These are phyloP conservation scores for Clunio marinus DNA, from an alignment of 2,888 invertebrate genomes.

Conservation along the genomic window DNA sequence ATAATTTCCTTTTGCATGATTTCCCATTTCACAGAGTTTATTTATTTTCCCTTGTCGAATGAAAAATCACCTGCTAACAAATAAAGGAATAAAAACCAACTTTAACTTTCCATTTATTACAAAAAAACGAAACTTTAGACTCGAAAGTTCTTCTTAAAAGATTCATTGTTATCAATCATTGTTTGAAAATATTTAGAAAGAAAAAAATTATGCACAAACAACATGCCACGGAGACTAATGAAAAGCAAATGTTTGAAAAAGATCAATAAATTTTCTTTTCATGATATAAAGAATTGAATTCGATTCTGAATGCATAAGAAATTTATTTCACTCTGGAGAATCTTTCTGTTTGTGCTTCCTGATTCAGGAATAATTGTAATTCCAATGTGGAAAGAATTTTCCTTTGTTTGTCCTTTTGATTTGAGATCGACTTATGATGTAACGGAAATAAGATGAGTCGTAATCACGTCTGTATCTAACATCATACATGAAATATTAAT, in stretches of 20 bases:
- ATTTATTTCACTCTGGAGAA: constrained; percentile 13
- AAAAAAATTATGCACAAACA: background rate
- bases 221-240: constrained; percentile 10
- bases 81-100: too few relatives aligned
- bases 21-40: too few relatives aligned
- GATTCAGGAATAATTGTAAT: too few relatives aligned
- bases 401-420: background rate
- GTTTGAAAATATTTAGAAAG: too few relatives aligned
- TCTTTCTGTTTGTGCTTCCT: too few relatives aligned
- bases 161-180: constrained; percentile 3
- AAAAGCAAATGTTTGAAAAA: constrained; percentile 7
- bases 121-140: background rate
- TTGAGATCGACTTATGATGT: background rate
- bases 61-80: too few relatives aligned
- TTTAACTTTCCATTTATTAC: too few relatives aligned
- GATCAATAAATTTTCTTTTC: background rate
- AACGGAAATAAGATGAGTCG: too few relatives aligned
- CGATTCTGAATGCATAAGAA: constrained; percentile 9
- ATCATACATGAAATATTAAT: constrained; percentile 26
- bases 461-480: too few relatives aligned
- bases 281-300: constrained; percentile 12
- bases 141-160: background rate
- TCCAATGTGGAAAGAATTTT: too few relatives aligned
- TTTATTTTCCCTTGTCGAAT: too few relatives aligned
- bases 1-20: background rate